Percentiles rank a stretch among this genome's conserved stretches.
Conservation (phyloP, 2,113 vertebrate species). For the Eptatretus burgeri region DNA sequence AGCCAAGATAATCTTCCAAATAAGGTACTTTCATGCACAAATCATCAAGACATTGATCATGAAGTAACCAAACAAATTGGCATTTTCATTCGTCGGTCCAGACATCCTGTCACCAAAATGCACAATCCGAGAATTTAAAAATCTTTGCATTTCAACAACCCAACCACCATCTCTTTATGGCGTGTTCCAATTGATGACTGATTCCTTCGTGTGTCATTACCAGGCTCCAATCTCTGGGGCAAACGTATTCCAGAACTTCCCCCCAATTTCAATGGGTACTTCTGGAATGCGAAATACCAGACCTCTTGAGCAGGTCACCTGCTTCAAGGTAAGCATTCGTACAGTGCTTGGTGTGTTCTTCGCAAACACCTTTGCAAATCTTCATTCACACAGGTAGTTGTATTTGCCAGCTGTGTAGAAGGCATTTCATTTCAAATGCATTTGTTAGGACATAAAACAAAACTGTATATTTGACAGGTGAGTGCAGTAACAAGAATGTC, state of each 20-base stretch:
- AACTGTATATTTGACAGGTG: no score
- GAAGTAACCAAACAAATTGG: background rate
- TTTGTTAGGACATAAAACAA: no score
- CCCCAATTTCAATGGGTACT: conserved; percentile 29
- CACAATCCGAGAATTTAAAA: conserved; percentile 15
- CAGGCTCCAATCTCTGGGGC: conserved; percentile 25
- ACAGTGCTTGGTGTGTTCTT: no score
- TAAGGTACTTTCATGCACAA: conserved; percentile 40
- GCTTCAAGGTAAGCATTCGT: conserved; percentile 49
- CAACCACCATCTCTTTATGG: background rate
- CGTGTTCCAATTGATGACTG: no score
- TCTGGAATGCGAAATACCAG: conserved; percentile 50
- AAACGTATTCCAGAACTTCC: no score
- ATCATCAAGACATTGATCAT: conserved; percentile 27
- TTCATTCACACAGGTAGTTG: no score
- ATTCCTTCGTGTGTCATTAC: background rate
- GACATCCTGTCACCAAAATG: conserved; percentile 15
- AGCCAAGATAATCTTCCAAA: conserved; percentile 70
- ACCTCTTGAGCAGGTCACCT: conserved; percentile 86
- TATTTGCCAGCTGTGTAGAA: no score
- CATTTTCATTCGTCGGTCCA: conserved; percentile 12
- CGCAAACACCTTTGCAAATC: no score
- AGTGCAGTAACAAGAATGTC: conserved; percentile 99
- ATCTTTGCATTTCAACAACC: conserved; percentile 12
- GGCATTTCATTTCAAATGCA: no score